Conservation (phyloP, 2,113 vertebrate species). For the Osmerus mordax region DNA sequence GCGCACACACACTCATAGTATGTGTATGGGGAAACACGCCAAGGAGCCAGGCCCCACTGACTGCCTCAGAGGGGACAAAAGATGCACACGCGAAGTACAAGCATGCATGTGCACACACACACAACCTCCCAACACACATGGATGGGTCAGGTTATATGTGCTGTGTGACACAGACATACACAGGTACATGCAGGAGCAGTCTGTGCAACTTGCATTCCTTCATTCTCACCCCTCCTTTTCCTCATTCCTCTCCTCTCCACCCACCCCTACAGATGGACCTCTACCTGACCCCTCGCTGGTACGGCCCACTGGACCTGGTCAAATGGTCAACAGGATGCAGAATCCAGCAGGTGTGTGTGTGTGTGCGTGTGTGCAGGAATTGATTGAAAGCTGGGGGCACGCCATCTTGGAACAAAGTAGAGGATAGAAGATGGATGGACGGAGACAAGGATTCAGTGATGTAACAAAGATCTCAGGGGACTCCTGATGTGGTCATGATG, state of each 20-base stretch:
- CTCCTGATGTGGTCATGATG: not conserved
- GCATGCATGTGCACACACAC: too few relatives aligned
- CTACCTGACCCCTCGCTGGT: slow-evolving; percentile 84
- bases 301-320: slow-evolving; percentile 84
- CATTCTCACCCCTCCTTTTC: not conserved
- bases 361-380: slow-evolving; percentile 61
- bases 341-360: slow-evolving; percentile 84
- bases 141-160: too few relatives aligned
- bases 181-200: not conserved
- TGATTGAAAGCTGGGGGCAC: too few relatives aligned
- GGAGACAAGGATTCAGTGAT: too few relatives aligned
- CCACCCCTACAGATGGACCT: slow-evolving; percentile 80
- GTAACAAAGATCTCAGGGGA: not conserved
- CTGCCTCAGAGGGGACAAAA: too few relatives aligned
- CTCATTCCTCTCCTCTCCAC: not conserved
- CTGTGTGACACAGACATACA: not conserved
- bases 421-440: too few relatives aligned
- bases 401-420: too few relatives aligned
- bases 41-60: too few relatives aligned
- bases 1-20: not conserved
- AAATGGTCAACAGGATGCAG: slow-evolving; percentile 89
- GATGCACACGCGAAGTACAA: too few relatives aligned
- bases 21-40: not conserved
- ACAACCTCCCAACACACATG: too few relatives aligned
- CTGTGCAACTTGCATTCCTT: too few relatives aligned